These are phyloP conservation scores for Gracilinanus agilis DNA, from an alignment of 2,113 vertebrate genomes.

Conservation along the genomic window DNA sequence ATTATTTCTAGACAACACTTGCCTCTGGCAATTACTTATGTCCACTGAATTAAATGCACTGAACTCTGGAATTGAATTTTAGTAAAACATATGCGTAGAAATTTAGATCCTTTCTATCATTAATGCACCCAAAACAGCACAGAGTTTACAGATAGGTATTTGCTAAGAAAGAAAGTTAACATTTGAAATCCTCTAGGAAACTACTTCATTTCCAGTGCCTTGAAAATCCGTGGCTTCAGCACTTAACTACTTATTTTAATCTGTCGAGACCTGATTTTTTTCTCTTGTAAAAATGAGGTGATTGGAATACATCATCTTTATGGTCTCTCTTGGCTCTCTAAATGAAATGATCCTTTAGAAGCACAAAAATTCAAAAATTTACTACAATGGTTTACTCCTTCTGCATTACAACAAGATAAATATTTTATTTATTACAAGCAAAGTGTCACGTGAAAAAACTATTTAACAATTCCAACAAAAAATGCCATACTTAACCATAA, in stretches of 20 bases:
- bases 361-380: neutral
- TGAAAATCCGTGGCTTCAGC: neutral
- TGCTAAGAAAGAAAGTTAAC: no score
- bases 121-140: neutral
- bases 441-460: neutral
- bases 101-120: neutral
- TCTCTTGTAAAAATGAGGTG: neutral
- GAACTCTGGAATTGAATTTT: neutral
- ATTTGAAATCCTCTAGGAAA: neutral
- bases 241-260: neutral
- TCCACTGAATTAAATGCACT: neutral
- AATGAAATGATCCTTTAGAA: neutral
- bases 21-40: neutral
- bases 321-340: neutral
- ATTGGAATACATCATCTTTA: neutral
- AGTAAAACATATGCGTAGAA: neutral
- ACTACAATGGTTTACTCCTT: neutral
- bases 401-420: neutral
- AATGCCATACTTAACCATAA: neutral
- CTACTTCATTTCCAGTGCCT: neutral
- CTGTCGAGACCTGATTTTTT: neutral
- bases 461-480: neutral
- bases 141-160: neutral
- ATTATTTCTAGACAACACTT: neutral
- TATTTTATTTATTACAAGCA: neutral